phyloP scores from a whole-genome alignment of 2,113 vertebrate species.

The Chionis minor region DNA sequence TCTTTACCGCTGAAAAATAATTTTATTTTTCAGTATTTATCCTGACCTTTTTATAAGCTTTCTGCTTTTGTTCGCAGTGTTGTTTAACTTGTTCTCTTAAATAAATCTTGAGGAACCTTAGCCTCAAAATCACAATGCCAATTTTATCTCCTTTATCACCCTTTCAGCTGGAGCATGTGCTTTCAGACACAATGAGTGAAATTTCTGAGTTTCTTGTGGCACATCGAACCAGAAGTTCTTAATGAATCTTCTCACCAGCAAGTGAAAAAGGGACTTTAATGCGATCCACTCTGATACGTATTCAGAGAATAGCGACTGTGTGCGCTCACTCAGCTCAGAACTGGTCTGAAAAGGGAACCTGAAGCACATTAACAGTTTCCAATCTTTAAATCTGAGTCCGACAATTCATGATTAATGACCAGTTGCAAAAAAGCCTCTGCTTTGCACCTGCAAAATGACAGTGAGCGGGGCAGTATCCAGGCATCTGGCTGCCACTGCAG shows the following conservation, averaged over 20 bases:
- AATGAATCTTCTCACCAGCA: neutral
- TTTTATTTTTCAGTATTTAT: conserved; percentile 71
- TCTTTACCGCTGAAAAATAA: conserved; percentile 52
- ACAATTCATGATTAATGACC: neutral
- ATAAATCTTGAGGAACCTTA: conserved; percentile 51
- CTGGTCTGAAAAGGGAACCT: neutral
- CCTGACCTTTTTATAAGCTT: conserved; percentile 46
- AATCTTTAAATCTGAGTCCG: neutral
- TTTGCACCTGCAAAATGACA: neutral
- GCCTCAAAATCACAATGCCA: conserved; percentile 41
- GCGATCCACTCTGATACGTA: neutral
- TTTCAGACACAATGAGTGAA: conserved; percentile 15
- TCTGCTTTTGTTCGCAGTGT: conserved; percentile 11
- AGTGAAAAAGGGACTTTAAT: neutral
- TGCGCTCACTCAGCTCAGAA: neutral
- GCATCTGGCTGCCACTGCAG: neutral
- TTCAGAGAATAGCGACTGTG: neutral
- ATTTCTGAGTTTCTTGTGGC: conserved; percentile 5
- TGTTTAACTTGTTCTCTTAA: conserved; percentile 56
- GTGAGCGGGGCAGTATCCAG: neutral
- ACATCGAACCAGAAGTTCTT: neutral
- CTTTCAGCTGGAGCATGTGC: neutral
- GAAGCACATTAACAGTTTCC: neutral
- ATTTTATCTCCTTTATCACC: neutral
- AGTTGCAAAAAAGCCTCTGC: neutral